Base-by-base conservation (phyloP, 2,113 vertebrate genomes). In the Pseudopodoces humilis region DNA sequence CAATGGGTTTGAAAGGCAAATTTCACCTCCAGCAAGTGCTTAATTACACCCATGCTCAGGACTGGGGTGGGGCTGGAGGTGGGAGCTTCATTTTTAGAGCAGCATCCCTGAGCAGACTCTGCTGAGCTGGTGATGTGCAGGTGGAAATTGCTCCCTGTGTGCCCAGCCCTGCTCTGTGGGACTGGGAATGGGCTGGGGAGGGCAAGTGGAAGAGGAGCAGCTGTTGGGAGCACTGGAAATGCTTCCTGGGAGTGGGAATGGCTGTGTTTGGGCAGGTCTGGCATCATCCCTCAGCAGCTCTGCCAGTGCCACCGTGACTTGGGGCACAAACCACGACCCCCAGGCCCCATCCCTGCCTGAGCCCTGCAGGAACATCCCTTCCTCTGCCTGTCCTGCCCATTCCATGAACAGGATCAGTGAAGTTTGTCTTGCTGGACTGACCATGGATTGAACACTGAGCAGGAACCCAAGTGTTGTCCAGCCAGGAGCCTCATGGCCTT, bases 101-200 rank as follows among this genome's bases (percentile, higher is more conserved):
- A 78, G 30, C 55, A 44, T 13, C 41, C 43, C 2, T 4, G 37
- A 79, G n/a, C 8, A 8, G 77, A 21, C 43, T 65, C 12, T 3
- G 3, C 55, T 10, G 39, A 13, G 49, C 50, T 22, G 80, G 27
- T 5, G 65, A 22, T 15, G 41, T 13, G 18, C 9, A 56, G 49
- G 24, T 0, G 58, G 47, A 67, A 63, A 65, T 16, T 22, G 47
- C 33, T 69, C 13, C 2, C 25, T 11, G 46, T 1, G 20, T 7
- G 31, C 28, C 2, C 4, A 37, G 74, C 24, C 50, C 27, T 1
- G 0, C 16, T 13, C 62, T 2, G 0, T 0, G 24, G 3, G 15
- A 23, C 53, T 15, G 15, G 0, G 7, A 17, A 23, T 15, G 35
- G 31, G 6, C 0, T 13, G 41, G 63, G n/a, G 19, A 87, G 28